Conservation (phyloP, 1,140 invertebrate genomes). For the Bradysia coprophila region DNA sequence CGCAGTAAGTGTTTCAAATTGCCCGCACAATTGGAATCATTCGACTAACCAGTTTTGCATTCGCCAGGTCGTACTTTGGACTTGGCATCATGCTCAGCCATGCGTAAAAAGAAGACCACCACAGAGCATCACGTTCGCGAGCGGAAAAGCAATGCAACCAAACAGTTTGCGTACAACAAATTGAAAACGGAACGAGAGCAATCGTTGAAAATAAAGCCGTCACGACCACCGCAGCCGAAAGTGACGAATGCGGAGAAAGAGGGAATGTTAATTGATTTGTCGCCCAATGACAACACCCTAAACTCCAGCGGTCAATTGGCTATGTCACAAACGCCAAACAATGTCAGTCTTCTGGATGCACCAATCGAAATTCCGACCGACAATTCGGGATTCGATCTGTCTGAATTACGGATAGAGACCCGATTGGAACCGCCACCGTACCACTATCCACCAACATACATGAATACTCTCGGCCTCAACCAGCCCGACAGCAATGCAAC, state of each 20-base stretch:
- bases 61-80: background rate
- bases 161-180: constrained; percentile 61
- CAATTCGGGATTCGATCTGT: constrained; percentile 6
- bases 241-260: constrained; percentile 21
- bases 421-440: constrained; percentile 25
- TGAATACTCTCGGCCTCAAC: constrained; percentile 22
- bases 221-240: constrained; percentile 29
- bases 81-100: background rate
- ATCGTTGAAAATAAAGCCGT: constrained; percentile 18
- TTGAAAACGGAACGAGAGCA: constrained; percentile 39
- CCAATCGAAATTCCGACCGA: constrained; percentile 47
- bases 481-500: constrained; percentile 7
- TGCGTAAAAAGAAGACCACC: constrained; percentile 22
- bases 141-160: constrained; percentile 30
- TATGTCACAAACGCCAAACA: background rate
- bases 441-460: constrained; percentile 28
- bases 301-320: constrained; percentile 3
- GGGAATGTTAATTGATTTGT: constrained; percentile 25
- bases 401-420: constrained; percentile 1
- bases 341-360: constrained; percentile 43
- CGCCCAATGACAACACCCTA: constrained; percentile 14
- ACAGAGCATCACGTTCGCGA: constrained; percentile 26
- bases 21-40: constrained; percentile 2
- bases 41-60: constrained; percentile 5
- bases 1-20: constrained; percentile 7